phyloP scores from a whole-genome alignment of 2,888 invertebrate species.

The Caenorhabditis doughertyi region DNA sequence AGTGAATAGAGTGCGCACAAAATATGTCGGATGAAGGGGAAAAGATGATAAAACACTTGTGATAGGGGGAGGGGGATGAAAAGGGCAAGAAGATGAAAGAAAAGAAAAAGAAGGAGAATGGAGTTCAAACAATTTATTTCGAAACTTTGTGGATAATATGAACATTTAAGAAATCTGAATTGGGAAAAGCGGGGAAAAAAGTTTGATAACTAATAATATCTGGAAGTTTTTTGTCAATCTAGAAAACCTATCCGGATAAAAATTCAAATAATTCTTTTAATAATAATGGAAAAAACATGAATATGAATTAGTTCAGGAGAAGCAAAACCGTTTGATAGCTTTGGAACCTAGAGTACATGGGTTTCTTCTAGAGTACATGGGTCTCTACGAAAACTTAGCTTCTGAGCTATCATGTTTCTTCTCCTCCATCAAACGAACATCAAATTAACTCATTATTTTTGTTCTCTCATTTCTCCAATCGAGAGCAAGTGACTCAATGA shows the following conservation, averaged over 20 bases:
- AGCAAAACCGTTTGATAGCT: no score
- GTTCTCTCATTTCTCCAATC: not conserved
- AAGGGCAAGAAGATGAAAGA: conserved; percentile 1
- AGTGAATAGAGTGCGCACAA: conserved; percentile 17
- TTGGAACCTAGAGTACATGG: no score
- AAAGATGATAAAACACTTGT: conserved; percentile 49
- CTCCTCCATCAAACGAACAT: conserved; percentile 30
- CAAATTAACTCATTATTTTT: conserved; percentile 9
- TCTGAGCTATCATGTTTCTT: not conserved
- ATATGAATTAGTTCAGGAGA: no score
- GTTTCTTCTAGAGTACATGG: no score
- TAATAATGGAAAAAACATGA: no score
- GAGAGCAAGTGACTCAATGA: conserved; percentile 28
- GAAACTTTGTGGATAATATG: not conserved
- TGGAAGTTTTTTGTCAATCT: no score
- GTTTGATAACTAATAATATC: no score
- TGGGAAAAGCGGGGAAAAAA: not conserved
- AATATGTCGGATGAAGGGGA: not conserved
- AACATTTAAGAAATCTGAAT: not conserved
- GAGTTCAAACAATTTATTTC: conserved; percentile 44
- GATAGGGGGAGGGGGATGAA: conserved; percentile 20
- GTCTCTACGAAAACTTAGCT: no score
- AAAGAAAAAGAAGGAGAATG: not conserved
- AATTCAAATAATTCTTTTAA: no score
- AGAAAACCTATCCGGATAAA: no score